Conservation (phyloP, 2,113 vertebrate genomes). For the Tachysurus fulvidraco region DNA sequence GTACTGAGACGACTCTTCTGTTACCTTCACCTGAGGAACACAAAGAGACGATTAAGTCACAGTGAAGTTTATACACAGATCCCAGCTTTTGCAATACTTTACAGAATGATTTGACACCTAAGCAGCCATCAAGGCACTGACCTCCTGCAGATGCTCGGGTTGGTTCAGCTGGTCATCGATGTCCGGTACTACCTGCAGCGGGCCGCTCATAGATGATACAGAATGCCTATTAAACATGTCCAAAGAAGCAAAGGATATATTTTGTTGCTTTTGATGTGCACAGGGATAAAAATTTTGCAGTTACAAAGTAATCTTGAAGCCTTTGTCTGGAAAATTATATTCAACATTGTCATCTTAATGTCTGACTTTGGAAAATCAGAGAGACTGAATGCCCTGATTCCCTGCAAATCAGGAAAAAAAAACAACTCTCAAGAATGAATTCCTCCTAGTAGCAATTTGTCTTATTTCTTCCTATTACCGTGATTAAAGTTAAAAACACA, state of each 20-base stretch:
- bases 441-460: background rate
- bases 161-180: conserved; percentile 94
- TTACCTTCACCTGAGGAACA: conserved; percentile 82
- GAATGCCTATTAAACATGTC: conserved; percentile 81
- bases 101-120: background rate
- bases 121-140: conserved; percentile 57
- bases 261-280: background rate
- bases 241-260: background rate
- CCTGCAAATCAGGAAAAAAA: background rate
- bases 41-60: background rate
- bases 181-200: conserved; percentile 95
- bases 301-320: background rate
- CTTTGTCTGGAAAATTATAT: too few species aligned
- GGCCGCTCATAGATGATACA: conserved; percentile 91
- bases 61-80: background rate
- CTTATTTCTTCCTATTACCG: background rate
- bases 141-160: conserved; percentile 90
- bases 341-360: too few species aligned
- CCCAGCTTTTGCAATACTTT: background rate
- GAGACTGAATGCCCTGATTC: background rate
- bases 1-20: conserved; percentile 95
- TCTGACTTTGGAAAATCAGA: too few species aligned
- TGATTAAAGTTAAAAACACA: background rate
- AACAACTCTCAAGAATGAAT: background rate
- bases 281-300: background rate